Evolutionary conservation across 1,140 invertebrate genomes (phyloP), one percentile per base, ranked within the genome.

Genomic region (Macrobrachium nipponense): DNA sequence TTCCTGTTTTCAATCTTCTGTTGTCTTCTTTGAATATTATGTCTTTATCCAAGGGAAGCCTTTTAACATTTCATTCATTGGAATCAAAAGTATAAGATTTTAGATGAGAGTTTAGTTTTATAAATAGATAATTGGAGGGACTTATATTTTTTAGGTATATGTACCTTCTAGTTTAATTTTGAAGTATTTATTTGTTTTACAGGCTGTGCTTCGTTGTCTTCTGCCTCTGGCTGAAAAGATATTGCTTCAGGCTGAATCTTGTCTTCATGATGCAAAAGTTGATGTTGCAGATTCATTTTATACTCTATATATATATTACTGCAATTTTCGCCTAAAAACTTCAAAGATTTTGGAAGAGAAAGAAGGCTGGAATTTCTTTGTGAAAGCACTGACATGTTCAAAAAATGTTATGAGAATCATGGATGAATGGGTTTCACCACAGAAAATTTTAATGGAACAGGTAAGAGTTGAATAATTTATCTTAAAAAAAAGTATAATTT

Each of bases 371-470:
- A 8, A 43, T 12, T 23, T 82, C 18, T 82, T 82, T 44, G 7
- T 15, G 11, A 82, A 62, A 72, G 70, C 72, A 15, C 23, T 82
- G 17, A 20, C 20, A 0, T 75, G 70, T 64, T 18, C 59, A 15
- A 75, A 23, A 11, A n/a, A 27, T 11, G 20, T 59, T 43, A 17
- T 76, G 12, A 14, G 18, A 58, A 17, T 36, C 20, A 15, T 82
- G 6, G 20, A 73, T 62, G 72, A 59, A 14, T 70, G 44, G 12
- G 10, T 64, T 18, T 75, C 81, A 60, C 81, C 81, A 36, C 81
- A 82, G 17, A 62, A 72, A 44, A n/a, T 82, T 14, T 61, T 82
- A 72, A 73, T 82, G 70, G 17, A 75, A 2, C 70, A 82, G 81
- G 81, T 82, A 58, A 82, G 81, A 10, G 8, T 51, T 10, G 51